Evolutionary conservation across 2,113 vertebrate genomes (phyloP), one percentile per base, ranked within the genome.

Genomic region (Sinocyclocheilus maitianheensis): DNA sequence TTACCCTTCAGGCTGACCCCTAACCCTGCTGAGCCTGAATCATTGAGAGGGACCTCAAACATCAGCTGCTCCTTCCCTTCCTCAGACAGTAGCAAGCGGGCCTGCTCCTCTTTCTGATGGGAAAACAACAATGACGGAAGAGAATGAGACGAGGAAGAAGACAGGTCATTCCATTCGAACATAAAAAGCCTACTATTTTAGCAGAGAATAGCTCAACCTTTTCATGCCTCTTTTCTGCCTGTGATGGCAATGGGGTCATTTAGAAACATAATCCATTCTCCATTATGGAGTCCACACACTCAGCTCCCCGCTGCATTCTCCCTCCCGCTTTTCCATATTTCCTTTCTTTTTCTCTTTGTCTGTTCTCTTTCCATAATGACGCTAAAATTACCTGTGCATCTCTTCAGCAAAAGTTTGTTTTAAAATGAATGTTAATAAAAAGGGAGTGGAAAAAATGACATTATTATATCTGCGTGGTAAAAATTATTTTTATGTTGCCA

Each of bases 1-100:
- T 99, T 99, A 85, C 98, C 98, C 93, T 99, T 99, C 86, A 99
- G 95, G 93, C 98, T 99, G 92, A 99, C 91, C 6, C 98, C 98
- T 26, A 99, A 95, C 63, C 98, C 97, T 63, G 98, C 98, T 22
- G 98, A 99, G 51, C 98, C 98, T 0, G 96, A 97, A 89, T 99
- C 98, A 76, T 98, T 99, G 84, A 99, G 95, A 22, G 98, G 96
- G 65, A 99, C 96, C 94, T 99, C 97, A 30, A 98, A 97, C 89
- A 96, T 97, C 87, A 99, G 96, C 77, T 98, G 97, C 84, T 98
- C 97, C 24, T 97, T 97, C 12, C 94, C 95, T 60, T 95, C 97
- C 48, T 95, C 94, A 12, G 92, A 92, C 77, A 95, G 92, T 2
- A 89, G 77, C 0, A 83, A 86, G 5, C 86, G 89, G 18, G 90